These are phyloP conservation scores for Genyomyrus donnyi DNA, from an alignment of 2,113 vertebrate genomes.

Conservation along the genomic window DNA sequence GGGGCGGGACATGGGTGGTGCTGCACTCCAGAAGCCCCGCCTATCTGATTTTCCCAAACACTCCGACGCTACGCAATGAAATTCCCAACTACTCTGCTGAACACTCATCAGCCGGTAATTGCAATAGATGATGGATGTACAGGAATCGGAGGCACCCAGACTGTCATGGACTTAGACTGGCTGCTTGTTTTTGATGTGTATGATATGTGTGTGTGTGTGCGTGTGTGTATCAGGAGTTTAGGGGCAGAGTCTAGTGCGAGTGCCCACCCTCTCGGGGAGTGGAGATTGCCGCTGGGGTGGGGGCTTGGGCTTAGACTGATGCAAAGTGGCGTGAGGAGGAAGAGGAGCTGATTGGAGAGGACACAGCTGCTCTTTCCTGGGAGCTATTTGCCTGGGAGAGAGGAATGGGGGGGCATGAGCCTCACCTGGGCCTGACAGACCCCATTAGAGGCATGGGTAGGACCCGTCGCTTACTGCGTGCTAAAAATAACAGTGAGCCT, in stretches of 20 bases:
- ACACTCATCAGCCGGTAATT: background rate
- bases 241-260: background rate
- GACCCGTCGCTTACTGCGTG: background rate
- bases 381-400: conserved; percentile 56
- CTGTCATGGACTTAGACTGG: background rate
- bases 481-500: conserved; percentile 58
- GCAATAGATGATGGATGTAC: background rate
- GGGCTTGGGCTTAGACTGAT: conserved; percentile 51
- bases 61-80: background rate
- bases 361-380: conserved; percentile 58
- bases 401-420: conserved; percentile 31
- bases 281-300: conserved; percentile 51
- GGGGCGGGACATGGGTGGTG: background rate
- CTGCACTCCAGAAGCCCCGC: background rate
- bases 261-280: conserved; percentile 44
- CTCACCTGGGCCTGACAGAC: conserved; percentile 62
- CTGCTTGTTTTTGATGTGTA: background rate
- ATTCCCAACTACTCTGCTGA: background rate
- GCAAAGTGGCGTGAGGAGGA: conserved; percentile 54
- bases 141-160: background rate
- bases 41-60: background rate
- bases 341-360: conserved; percentile 56
- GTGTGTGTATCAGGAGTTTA: background rate
- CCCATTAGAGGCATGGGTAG: conserved; percentile 56
- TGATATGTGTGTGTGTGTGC: background rate